phyloP scores from a whole-genome alignment of 2,113 vertebrate species.

The Micronisus gabar region DNA sequence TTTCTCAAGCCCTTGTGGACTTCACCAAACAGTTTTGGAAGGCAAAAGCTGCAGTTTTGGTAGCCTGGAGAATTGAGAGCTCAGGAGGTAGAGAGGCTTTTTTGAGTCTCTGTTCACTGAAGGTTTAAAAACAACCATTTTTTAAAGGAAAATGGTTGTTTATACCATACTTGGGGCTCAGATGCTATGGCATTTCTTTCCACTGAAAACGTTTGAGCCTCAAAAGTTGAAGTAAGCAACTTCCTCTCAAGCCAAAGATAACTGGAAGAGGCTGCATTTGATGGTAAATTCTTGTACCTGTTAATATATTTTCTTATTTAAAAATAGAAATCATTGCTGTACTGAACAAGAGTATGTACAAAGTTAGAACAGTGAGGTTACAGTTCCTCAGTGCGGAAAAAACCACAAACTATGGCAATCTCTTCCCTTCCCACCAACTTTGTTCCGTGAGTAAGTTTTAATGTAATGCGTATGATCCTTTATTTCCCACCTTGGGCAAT shows the following conservation, averaged over 20 bases:
- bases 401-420: not conserved
- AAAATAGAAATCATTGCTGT: not conserved
- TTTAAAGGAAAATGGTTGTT: not conserved
- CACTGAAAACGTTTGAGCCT: not conserved
- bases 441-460: not conserved
- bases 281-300: not conserved
- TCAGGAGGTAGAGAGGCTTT: not conserved
- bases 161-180: not conserved
- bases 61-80: not conserved
- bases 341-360: not conserved
- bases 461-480: not conserved
- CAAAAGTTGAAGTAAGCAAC: not conserved
- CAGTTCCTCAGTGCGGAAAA: not conserved
- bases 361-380: not conserved
- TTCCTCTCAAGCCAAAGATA: slow-evolving; percentile 34
- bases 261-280: slow-evolving; percentile 26
- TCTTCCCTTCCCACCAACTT: not conserved
- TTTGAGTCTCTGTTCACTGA: not conserved
- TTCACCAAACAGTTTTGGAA: not conserved
- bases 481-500: not conserved
- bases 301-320: slow-evolving; percentile 40
- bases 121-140: not conserved
- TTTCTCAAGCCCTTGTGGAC: not conserved
- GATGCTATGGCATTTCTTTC: not conserved
- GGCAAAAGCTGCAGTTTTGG: not conserved